These are phyloP conservation scores for Pedetes capensis DNA, from an alignment of 2,113 vertebrate species.

Conservation along the genomic window DNA sequence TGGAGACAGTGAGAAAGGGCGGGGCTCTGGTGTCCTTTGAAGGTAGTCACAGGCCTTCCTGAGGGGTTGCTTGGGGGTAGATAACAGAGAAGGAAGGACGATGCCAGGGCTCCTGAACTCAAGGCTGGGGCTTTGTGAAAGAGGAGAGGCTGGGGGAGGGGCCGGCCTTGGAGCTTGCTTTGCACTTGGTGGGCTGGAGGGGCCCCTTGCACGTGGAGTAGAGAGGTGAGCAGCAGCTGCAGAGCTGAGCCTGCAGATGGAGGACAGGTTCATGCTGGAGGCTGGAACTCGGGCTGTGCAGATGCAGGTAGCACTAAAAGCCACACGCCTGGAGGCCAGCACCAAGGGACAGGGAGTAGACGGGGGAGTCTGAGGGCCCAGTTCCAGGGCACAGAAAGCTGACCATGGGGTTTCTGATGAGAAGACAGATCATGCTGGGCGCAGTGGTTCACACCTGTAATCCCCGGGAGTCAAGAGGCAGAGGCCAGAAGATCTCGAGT, in stretches of 20 bases:
- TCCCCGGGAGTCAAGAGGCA: too few relatives aligned
- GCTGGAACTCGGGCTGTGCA: fast-evolving
- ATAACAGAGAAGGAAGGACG: not conserved
- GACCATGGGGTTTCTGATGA: not conserved
- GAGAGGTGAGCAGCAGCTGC: not conserved
- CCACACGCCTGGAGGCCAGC: not conserved
- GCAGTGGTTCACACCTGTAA: too few relatives aligned
- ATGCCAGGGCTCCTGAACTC: not conserved
- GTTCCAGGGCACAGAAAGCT: too few relatives aligned
- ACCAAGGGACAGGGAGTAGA: not conserved
- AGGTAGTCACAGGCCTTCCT: not conserved
- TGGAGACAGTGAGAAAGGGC: not conserved
- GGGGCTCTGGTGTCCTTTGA: not conserved
- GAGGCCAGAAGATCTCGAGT: too few relatives aligned
- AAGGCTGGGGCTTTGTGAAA: not conserved
- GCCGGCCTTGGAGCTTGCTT: fast-evolving
- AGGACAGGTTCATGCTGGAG: not conserved
- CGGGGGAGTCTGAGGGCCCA: too few relatives aligned
- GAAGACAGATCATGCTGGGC: not conserved
- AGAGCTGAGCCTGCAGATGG: not conserved
- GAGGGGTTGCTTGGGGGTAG: not conserved
- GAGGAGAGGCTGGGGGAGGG: not conserved
- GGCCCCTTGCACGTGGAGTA: fast-evolving
- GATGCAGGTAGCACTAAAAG: not conserved
- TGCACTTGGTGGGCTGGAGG: not conserved